Evolutionary conservation across 2,888 invertebrate species (phyloP).

Genomic region (Iselma pallidipennis): DNA sequence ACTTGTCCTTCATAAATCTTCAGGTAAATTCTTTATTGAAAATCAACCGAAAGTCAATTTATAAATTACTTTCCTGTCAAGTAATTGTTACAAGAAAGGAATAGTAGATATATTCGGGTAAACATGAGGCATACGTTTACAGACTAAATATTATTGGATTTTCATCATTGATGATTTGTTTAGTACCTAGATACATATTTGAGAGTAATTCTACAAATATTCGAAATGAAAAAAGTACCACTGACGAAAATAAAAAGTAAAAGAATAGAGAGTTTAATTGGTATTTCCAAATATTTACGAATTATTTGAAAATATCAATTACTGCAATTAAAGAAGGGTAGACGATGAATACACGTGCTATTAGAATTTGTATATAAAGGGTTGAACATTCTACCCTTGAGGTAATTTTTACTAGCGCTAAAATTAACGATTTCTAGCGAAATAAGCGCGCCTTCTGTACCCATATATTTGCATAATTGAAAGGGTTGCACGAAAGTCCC

Average conservation of each 20-base stretch:
- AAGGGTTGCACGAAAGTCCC: too few species aligned
- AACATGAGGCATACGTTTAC: neutral
- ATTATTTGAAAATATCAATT: slow-evolving; percentile 29
- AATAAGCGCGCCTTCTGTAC: slow-evolving; percentile 21
- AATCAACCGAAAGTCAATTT: too few species aligned
- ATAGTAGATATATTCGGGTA: neutral
- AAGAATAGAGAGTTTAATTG: slow-evolving; percentile 11
- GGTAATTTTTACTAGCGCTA: slow-evolving; percentile 45
- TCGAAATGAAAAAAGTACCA: neutral
- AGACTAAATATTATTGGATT: neutral
- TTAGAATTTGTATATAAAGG: slow-evolving; percentile 31
- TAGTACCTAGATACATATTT: slow-evolving; percentile 17
- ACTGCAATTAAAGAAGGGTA: slow-evolving; percentile 25
- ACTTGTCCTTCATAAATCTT: neutral
- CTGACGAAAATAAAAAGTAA: neutral
- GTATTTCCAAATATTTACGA: slow-evolving; percentile 13
- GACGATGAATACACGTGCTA: slow-evolving; percentile 38
- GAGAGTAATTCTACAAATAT: neutral
- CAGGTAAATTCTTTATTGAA: neutral
- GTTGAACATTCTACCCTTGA: slow-evolving; percentile 31
- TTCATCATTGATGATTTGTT: slow-evolving; percentile 14
- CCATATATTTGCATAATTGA: too few species aligned
- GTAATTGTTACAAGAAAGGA: neutral
- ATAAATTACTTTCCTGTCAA: neutral
- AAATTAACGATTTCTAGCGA: slow-evolving; percentile 40